phyloP scores from a whole-genome alignment of 2,113 vertebrate species.

The Phoxinus phoxinus region DNA sequence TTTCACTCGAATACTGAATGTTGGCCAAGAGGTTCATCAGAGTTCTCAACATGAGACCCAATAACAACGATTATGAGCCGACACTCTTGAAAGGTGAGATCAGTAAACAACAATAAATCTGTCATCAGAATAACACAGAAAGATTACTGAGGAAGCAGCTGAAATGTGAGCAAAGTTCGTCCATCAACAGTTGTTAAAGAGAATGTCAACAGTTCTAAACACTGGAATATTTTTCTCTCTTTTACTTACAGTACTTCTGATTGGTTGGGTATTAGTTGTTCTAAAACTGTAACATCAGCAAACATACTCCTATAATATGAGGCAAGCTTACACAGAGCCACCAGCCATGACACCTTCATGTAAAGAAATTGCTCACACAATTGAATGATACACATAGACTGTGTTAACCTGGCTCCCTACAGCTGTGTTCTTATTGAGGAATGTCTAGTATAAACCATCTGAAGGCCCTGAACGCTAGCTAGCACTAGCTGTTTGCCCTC shows the following conservation, averaged over 20 bases:
- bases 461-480: conserved; percentile 14
- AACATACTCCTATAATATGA: not conserved
- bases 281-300: not conserved
- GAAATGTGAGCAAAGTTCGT: conserved; percentile 28
- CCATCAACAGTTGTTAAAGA: conserved; percentile 25
- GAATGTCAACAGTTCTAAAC: conserved; percentile 3
- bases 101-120: conserved; percentile 51
- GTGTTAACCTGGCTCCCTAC: not conserved
- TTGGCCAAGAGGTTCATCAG: not conserved
- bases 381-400: not conserved
- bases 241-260: not conserved
- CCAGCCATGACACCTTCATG: not conserved
- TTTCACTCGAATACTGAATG: not conserved
- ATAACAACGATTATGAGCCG: not conserved
- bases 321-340: not conserved
- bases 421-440: conserved; percentile 38
- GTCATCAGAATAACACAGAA: conserved; percentile 33
- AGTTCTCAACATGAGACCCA: not conserved
- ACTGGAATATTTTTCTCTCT: conserved; percentile 13
- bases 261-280: not conserved
- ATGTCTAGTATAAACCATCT: conserved; percentile 54
- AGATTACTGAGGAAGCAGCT: conserved; percentile 53
- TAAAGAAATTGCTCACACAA: not conserved
- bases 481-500: conserved; percentile 3
- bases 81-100: conserved; percentile 29